These are phyloP conservation scores for Dione vanillae DNA, from an alignment of 2,888 invertebrate species.

Conservation along the genomic window DNA sequence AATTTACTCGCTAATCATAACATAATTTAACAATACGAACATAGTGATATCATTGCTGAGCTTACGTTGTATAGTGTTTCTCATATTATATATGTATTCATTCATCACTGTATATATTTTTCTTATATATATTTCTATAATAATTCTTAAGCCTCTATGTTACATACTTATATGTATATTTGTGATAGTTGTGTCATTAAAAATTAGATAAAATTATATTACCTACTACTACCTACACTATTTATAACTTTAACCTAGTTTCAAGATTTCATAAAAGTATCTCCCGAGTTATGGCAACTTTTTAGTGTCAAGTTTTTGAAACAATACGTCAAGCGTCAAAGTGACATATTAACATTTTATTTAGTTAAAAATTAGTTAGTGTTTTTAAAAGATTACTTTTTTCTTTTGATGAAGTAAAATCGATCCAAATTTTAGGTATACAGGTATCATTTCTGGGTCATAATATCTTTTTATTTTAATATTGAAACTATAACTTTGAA, in stretches of 20 bases:
- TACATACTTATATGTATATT: too few species aligned
- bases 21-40: neutral
- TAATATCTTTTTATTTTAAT: neutral
- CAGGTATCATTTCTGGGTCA: neutral
- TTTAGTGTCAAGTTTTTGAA: conserved; percentile 2
- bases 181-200: too few species aligned
- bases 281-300: conserved; percentile 19
- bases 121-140: too few species aligned
- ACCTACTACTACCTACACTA: neutral
- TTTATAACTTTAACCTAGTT: neutral
- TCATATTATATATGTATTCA: too few species aligned
- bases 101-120: too few species aligned
- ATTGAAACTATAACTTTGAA: neutral
- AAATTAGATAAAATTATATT: neutral
- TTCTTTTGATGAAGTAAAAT: neutral
- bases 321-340: conserved; percentile 10
- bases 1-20: neutral
- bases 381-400: neutral
- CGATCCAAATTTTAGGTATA: neutral
- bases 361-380: conserved; percentile 13
- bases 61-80: too few species aligned
- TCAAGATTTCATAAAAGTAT: neutral
- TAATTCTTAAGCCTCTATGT: too few species aligned
- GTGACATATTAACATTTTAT: conserved; percentile 15
- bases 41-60: too few species aligned